Evolutionary conservation across 2,113 vertebrate genomes (phyloP), one percentile per base, ranked within the genome.

Genomic region (Eudyptes chrysolophus): DNA sequence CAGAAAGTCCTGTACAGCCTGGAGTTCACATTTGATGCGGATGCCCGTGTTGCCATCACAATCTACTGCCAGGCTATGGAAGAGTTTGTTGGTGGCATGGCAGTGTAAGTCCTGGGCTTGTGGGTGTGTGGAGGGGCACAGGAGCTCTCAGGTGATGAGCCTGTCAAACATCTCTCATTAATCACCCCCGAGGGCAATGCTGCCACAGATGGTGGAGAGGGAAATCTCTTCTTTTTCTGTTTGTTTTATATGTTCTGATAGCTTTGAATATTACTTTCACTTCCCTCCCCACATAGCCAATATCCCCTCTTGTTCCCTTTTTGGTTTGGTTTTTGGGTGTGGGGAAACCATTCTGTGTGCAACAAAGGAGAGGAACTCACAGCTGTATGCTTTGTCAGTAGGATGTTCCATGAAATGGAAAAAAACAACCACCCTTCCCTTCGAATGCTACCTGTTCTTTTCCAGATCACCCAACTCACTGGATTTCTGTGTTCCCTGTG

Each of bases 21-120:
- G 95, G 99, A 99, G 97, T 99, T 99, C 97, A 99, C 99, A 20
- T 99, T 99, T 27, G 99, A 99, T 18, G 99, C 99, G 0, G 99
- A 99, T 13, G 99, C 99, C 26, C 99, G 99, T 1, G 99, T 99
- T 78, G 99, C 99, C 90, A 99, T 99, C 97, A 99, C 99, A 10
- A 98, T 99, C 96, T 99, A 99, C 95, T 99, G 99, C 97, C 99
- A 99, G 97, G 99, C 99, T 0, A 99, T 98, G 18, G 99, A 99
- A 93, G 99, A 99, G 96, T 99, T 99, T 95, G 98, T 99, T 58
- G 99, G 99, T 13, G 99, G 99, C 82, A 99, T 99, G 98, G 99
- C 99, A 2, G 97, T 99, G 99, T 99, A 98, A 99, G 99, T 98
- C 22, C 36, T 40, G 57, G 79, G 72, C 49, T 29, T 21, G 80